Base-by-base conservation (phyloP, 2,113 vertebrate species). In the Gasterosteus aculeatus region DNA sequence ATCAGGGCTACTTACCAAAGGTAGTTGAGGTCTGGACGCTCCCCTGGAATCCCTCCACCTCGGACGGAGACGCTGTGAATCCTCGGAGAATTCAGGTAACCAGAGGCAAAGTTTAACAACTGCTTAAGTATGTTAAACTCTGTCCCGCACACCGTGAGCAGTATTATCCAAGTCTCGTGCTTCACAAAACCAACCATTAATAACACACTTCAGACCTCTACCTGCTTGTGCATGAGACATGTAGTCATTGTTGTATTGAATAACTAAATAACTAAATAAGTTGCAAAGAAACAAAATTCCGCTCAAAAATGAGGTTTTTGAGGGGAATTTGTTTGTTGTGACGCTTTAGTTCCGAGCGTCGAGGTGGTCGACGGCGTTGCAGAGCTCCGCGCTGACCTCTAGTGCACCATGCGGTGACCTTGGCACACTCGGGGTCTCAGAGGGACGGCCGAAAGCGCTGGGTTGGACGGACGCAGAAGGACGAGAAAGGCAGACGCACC, bases 361-460 rank as follows among this genome's bases (percentile, higher is more conserved):
- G 22, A 33, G 38, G 31, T 22, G 69, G 72, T 77, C 82, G 78
- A 75, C 67, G 85, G 85, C 56, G 6, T 29, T 22, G 14, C 65
- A 65, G 66, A 57, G 77, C 44, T 69, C 67, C 68, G 60, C 62
- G 29, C 33, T 58, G 58, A 83, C 44, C 75, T 82, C 70, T 51
- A 26, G 33, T n/a, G 10, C 64, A 9, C 83, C 89, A 87, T 91
- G 86, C 86, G 91, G 87, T 80, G 83, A 87, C 90, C 91, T 87
- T 76, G 18, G 56, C 42, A n/a, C 54, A 42, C 31, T 49, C 10
- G 29, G 16, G 74, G 78, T 64, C 80, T 83, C 75, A 4, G 60
- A 77, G 87, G 75, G 69, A 80, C 5, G 44, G 54, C 11, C 15
- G 33, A 54, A 75, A 74, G 71, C 2, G 71, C 79, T 57, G 74